These are phyloP conservation scores for Meriones unguiculatus DNA, from an alignment of 2,113 vertebrate genomes.

Conservation along the genomic window DNA sequence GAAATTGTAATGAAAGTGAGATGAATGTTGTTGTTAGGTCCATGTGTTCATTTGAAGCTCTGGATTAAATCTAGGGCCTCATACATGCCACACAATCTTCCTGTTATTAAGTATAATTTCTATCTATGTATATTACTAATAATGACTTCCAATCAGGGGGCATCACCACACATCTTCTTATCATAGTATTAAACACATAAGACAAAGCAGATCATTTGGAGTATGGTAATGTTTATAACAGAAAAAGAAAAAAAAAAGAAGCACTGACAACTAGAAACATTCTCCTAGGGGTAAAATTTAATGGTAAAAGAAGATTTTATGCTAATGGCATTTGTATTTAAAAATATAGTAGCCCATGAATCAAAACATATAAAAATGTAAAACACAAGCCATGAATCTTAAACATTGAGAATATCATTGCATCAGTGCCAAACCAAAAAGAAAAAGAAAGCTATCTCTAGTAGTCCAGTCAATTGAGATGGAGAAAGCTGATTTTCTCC, in stretches of 20 bases:
- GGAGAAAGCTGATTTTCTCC: neutral
- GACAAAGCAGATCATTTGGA: neutral
- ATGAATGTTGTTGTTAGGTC: neutral
- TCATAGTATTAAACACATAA: neutral
- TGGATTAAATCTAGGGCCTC: neutral
- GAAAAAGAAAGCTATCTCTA: neutral
- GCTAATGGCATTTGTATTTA: slow-evolving; percentile 1
- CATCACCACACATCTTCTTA: neutral
- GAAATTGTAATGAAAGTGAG: neutral
- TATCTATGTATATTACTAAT: neutral
- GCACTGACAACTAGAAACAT: neutral
- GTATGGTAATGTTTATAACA: neutral
- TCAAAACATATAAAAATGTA: neutral
- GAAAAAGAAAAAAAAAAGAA: neutral
- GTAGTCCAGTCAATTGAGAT: neutral
- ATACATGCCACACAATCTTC: neutral
- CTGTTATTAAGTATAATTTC: neutral
- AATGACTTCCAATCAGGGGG: neutral
- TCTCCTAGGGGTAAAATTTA: neutral
- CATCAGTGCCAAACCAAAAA: neutral
- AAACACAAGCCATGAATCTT: neutral
- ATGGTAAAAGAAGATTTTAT: neutral
- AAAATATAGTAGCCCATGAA: neutral
- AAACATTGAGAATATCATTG: neutral
- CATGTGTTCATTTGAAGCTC: neutral